Evolutionary conservation across 2,888 invertebrate genomes (phyloP), one percentile per base, ranked within the genome.

Genomic region (Patella caerulea): DNA sequence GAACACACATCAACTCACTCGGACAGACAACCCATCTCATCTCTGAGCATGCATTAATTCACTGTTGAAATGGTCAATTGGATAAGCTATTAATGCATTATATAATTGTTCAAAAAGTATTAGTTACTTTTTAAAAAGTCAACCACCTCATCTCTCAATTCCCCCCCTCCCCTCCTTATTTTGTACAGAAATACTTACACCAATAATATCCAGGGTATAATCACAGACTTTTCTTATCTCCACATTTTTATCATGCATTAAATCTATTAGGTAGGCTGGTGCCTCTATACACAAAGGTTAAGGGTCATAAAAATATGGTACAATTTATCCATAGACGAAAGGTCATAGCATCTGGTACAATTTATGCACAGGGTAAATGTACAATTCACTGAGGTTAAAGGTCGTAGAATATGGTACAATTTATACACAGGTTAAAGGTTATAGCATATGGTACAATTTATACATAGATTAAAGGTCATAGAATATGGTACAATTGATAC

Each of bases 201-300:
- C 96, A 88, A 99, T 97, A 74, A 98, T 96, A 91, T 98, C 98
- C 81, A 99, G 94, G 84, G 98, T 98, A 81, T 95, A 95, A 91
- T 98, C 98, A 92, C 98, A 99, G 87, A 99, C 95, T 93, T 96
- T 96, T 83, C 98, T 94, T 81, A 98, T 97, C 91, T 96, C 95
- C 81, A 95, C 94, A 92, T 98, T 98, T 92, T 98, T 97, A 92
- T 99, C 98, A 92, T 98, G 97, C 95, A 99, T 96, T 88, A 99
- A 93, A 92, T 99, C 98, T 83, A 99, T 96, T 79, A 99, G 94
- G 92, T 98, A 98, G 11, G 97, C 97, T 29, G 98, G 97, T 53
- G 97, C 97, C 92, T 98, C 97, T 95, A 93, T 82, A 29, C 24
- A 65, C 14, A 15, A 52, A 14, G 0, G 75, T 82, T 71, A 82